A percentile compares a stretch with the other conserved stretches of the same genome.
These are phyloP conservation scores for Pharmacophagus antenor DNA, from an alignment of 2,888 invertebrate genomes.

Conservation along the genomic window DNA sequence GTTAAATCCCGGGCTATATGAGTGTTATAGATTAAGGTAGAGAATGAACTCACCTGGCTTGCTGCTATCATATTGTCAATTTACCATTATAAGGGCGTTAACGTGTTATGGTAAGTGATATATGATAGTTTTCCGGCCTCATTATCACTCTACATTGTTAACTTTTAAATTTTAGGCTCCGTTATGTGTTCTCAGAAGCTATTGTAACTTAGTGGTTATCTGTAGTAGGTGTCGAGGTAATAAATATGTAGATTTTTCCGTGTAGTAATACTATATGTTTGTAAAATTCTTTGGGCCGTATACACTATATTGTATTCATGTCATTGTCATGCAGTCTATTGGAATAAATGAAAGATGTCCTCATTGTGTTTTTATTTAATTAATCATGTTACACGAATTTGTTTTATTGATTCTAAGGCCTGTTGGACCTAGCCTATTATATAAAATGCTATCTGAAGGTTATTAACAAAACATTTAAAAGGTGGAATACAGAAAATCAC, in stretches of 20 bases:
- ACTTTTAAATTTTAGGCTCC: neutral
- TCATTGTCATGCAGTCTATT: conserved; percentile 7
- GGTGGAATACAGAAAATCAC: no score
- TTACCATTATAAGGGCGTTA: no score
- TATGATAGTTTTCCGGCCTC: no score
- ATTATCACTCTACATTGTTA: no score
- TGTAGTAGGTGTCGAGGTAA: neutral
- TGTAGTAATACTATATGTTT: neutral
- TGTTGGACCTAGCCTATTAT: neutral
- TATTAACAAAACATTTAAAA: no score
- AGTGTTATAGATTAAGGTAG: no score
- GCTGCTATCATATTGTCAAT: neutral
- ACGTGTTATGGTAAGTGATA: no score
- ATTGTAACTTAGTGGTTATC: neutral
- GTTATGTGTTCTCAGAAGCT: neutral
- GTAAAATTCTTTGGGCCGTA: neutral
- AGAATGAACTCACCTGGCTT: neutral
- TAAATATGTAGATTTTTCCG: conserved; percentile 7
- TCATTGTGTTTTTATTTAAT: conserved; percentile 10
- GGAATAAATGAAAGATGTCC: conserved; percentile 16
- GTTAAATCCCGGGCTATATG: no score
- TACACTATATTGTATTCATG: neutral
- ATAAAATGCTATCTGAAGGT: neutral
- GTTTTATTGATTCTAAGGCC: neutral
- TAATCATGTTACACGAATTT: neutral